Evolutionary conservation across 2,888 invertebrate genomes (phyloP).

Genomic region (Idaea dimidiata): DNA sequence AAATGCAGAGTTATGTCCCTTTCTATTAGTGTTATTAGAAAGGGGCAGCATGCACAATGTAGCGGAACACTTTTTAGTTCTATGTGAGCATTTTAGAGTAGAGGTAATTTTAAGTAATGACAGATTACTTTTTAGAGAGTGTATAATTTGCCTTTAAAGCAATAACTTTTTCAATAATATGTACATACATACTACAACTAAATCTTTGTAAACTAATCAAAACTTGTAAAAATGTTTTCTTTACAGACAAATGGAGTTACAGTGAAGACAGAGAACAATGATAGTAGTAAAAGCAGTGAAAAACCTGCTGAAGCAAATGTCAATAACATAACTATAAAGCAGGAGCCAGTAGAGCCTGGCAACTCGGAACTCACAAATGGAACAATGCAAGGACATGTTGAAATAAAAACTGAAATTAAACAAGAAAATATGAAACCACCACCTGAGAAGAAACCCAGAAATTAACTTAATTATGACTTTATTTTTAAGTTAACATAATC

Average conservation of each 20-base stretch:
- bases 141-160: too few relatives aligned
- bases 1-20: too few relatives aligned
- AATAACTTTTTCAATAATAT: too few relatives aligned
- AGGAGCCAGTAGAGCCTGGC: slow-evolving; percentile 73
- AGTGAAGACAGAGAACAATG: slow-evolving; percentile 68
- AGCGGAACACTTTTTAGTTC: too few relatives aligned
- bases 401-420: slow-evolving; percentile 85
- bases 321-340: slow-evolving; percentile 70
- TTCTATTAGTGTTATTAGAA: too few relatives aligned
- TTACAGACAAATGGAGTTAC: slow-evolving; percentile 69
- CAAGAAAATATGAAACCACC: slow-evolving; percentile 92
- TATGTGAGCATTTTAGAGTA: too few relatives aligned
- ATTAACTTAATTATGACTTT: slow-evolving; percentile 35
- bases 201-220: too few relatives aligned
- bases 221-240: neutral
- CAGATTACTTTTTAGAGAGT: too few relatives aligned
- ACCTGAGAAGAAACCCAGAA: slow-evolving; percentile 90
- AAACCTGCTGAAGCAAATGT: slow-evolving; percentile 62
- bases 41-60: too few relatives aligned
- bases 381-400: slow-evolving; percentile 66
- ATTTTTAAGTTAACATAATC: slow-evolving; percentile 3
- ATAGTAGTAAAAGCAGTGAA: slow-evolving; percentile 49
- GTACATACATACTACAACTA: too few relatives aligned
- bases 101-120: too few relatives aligned
- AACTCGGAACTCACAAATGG: slow-evolving; percentile 68